A percentile compares a stretch with the other conserved stretches of the same genome.
These are phyloP conservation scores for Ageneiosus marmoratus DNA, from an alignment of 2,113 vertebrate genomes.

Conservation along the genomic window DNA sequence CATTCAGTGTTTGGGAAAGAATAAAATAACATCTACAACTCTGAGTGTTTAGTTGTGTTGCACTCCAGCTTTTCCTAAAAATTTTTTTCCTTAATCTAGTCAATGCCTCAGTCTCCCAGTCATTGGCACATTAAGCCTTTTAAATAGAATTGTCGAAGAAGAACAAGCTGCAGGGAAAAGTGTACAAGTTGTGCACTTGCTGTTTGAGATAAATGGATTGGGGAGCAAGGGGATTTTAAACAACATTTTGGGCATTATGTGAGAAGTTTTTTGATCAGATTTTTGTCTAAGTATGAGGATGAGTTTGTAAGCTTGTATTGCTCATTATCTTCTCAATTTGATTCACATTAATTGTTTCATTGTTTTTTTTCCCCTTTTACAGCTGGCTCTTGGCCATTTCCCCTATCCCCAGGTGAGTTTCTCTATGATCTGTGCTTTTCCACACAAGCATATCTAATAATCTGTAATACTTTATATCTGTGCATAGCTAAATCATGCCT, in stretches of 20 bases:
- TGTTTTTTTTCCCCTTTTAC: slow-evolving; percentile 74
- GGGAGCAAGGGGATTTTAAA: neutral
- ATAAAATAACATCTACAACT: slow-evolving; percentile 66
- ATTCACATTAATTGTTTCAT: neutral
- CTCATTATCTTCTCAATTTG: slow-evolving; percentile 46
- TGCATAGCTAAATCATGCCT: neutral
- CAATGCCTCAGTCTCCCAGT: slow-evolving; percentile 12
- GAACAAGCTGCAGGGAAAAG: slow-evolving; percentile 9
- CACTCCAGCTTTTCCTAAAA: slow-evolving; percentile 50
- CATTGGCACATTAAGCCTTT: slow-evolving; percentile 33
- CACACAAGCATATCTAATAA: neutral
- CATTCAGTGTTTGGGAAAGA: slow-evolving; percentile 51
- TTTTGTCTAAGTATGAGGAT: slow-evolving; percentile 11
- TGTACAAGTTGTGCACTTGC: neutral
- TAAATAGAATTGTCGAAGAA: slow-evolving; percentile 26
- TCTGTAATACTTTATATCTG: neutral
- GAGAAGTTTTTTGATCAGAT: neutral
- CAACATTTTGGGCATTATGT: neutral
- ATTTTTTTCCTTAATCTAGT: slow-evolving; percentile 42
- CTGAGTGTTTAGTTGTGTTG: slow-evolving; percentile 61
- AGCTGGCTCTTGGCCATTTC: slow-evolving; percentile 97
- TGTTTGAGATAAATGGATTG: neutral
- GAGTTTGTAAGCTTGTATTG: neutral
- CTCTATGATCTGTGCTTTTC: slow-evolving; percentile 12
- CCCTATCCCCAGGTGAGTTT: slow-evolving; percentile 97